These are phyloP conservation scores for Octopus sinensis DNA, from an alignment of 1,140 invertebrate species.

Conservation along the genomic window DNA sequence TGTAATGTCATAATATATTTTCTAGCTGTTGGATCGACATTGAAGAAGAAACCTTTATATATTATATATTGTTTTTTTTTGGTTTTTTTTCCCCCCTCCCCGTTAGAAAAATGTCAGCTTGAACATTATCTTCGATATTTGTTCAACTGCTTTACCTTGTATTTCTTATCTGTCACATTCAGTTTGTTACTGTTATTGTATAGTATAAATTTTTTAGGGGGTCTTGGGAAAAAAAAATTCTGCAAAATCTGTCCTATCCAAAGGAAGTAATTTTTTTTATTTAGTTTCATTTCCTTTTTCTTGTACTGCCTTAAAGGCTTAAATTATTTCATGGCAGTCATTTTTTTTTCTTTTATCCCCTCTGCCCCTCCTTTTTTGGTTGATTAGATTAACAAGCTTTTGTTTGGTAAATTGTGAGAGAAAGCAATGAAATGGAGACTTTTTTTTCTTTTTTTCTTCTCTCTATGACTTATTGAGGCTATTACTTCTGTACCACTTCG, in stretches of 20 bases:
- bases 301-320: not conserved
- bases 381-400: no score
- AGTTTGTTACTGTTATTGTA: conserved; percentile 11
- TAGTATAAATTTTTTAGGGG: not conserved
- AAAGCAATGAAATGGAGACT: no score
- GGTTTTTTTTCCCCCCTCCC: not conserved
- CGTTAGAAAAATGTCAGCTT: not conserved
- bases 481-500: no score
- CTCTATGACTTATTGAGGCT: no score
- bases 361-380: no score
- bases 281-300: no score
- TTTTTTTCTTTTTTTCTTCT: no score
- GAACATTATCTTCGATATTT: no score
- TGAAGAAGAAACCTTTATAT: not conserved
- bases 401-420: no score
- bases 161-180: not conserved
- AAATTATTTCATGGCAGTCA: conserved; percentile 7
- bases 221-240: not conserved
- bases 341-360: not conserved
- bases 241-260: no score
- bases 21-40: not conserved
- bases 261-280: no score
- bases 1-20: conserved; percentile 3
- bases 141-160: not conserved
- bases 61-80: not conserved